A percentile compares a stretch with the other conserved stretches of the same genome.
Evolutionary conservation across 2,113 vertebrate genomes (phyloP).

Genomic region (Paramormyrops kingsleyae): DNA sequence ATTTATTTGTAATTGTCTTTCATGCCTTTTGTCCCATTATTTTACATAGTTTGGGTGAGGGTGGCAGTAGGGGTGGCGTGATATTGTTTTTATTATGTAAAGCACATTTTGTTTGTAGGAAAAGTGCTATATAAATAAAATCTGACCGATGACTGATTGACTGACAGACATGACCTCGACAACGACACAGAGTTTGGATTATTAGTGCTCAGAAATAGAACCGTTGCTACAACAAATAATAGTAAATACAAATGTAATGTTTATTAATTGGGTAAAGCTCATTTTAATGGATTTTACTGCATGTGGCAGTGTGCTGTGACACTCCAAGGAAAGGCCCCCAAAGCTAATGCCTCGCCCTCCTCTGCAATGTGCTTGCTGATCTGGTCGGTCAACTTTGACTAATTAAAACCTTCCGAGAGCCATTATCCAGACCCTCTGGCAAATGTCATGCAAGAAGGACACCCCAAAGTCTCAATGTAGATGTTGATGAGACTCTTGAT

Average conservation of each 20-base stretch:
- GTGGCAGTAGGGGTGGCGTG: no score
- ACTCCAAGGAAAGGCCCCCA: not conserved
- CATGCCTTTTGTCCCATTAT: no score
- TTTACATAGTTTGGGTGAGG: no score
- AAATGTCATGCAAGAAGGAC: not conserved
- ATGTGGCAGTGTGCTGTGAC: not conserved
- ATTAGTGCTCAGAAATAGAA: not conserved
- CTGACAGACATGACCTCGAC: not conserved
- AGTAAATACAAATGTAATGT: not conserved
- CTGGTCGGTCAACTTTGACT: constrained; percentile 20
- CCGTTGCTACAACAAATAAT: not conserved
- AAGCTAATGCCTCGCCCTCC: not conserved
- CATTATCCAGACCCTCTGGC: constrained; percentile 23
- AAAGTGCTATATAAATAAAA: no score
- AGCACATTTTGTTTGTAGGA: no score
- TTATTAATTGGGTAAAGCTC: not conserved
- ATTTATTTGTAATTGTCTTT: no score
- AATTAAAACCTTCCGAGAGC: constrained; percentile 34
- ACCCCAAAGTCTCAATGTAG: not conserved
- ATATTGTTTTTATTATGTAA: no score
- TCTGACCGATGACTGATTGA: not conserved
- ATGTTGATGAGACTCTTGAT: not conserved
- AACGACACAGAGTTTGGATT: not conserved
- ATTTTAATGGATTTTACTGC: not conserved
- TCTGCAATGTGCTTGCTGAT: not conserved